Base-by-base conservation (phyloP, 2,797 vertebrate species). In the Chaetodon trifasciatus region DNA sequence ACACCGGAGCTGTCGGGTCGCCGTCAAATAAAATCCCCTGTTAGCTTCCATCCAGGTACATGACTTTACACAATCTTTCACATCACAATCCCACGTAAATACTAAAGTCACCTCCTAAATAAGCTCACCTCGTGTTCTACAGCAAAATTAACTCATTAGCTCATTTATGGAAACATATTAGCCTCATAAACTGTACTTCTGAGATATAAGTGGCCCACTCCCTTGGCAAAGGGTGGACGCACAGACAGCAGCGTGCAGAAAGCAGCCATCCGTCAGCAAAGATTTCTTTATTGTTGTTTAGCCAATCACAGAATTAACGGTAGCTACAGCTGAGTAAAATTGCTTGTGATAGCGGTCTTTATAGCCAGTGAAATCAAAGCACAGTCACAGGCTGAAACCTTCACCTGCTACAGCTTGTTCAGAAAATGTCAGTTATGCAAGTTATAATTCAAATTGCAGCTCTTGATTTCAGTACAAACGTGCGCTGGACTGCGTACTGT, bases 1-100 rank as follows among this genome's bases (percentile, higher is more conserved):
- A 66, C 24, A 56, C n/a, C n/a, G 0, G 1, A 71, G 61, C 52
- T 60, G 62, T 74, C 46, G 19, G 40, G 50, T 64, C 70, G 65
- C 52, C 56, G 47, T 46, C 9, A 19, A 56, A 24, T 49, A 32
- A 56, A 66, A 56, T 53, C 42, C 57, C 37, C 12, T 28, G 3
- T 49, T 62, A 50, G 42, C 32, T 50, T 28, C 39, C 24, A 47
- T n/a, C 16, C 64, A 65, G 57, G 19, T 49, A 37, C n/a, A 35
- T 39, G 8, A 17, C 17, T 66, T 21, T 3, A 23, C 56, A 13
- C 10, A 70, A 24, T 46, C 23, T 68, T 6, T 60, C 10, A 56
- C 49, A 66, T 42, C 17, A 6, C 23, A 61, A 37, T 47, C 32
- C 7, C 3, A 39, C 1, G 3, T 47, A 6, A 53, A 58, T 67